phyloP scores from a whole-genome alignment of 2,888 invertebrate species.

The Nomada fabriciana region DNA sequence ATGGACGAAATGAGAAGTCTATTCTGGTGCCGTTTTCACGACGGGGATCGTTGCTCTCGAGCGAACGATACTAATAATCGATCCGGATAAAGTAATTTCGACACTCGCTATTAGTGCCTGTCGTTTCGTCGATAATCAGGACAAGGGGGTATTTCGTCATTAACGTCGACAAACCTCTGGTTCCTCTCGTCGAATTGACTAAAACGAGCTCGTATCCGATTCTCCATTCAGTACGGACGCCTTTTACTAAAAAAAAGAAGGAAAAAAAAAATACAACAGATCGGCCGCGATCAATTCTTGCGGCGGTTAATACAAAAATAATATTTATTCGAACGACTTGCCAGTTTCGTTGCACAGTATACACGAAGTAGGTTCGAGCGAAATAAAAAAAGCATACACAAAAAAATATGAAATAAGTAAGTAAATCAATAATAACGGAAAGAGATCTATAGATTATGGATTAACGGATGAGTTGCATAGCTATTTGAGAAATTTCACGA shows the following conservation, averaged over 20 bases:
- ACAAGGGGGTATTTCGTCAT: constrained; percentile 14
- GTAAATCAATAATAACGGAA: constrained; percentile 54
- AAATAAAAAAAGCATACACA: constrained; percentile 55
- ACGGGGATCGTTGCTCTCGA: constrained; percentile 30
- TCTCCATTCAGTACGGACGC: constrained; percentile 54
- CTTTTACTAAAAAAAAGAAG: constrained; percentile 20
- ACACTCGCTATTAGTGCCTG: constrained; percentile 62
- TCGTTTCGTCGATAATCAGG: constrained; percentile 52
- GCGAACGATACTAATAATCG: constrained; percentile 42
- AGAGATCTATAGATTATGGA: constrained; percentile 78
- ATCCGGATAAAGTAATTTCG: constrained; percentile 47
- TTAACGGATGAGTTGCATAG: constrained; percentile 80
- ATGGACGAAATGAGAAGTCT: background rate
- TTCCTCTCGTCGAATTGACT: constrained; percentile 34
- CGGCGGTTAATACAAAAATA: constrained; percentile 38
- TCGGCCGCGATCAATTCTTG: constrained; percentile 32
- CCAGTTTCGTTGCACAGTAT: constrained; percentile 80
- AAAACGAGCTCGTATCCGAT: constrained; percentile 54
- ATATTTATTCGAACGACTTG: constrained; percentile 81
- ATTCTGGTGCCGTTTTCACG: constrained; percentile 3
- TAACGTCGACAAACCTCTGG: constrained; percentile 5
- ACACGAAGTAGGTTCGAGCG: constrained; percentile 74
- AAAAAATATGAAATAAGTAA: constrained; percentile 40
- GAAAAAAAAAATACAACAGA: constrained; percentile 35
- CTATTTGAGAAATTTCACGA: constrained; percentile 79